These are phyloP conservation scores for Macaca nemestrina DNA, from an alignment of 2,113 vertebrate genomes.

Conservation along the genomic window DNA sequence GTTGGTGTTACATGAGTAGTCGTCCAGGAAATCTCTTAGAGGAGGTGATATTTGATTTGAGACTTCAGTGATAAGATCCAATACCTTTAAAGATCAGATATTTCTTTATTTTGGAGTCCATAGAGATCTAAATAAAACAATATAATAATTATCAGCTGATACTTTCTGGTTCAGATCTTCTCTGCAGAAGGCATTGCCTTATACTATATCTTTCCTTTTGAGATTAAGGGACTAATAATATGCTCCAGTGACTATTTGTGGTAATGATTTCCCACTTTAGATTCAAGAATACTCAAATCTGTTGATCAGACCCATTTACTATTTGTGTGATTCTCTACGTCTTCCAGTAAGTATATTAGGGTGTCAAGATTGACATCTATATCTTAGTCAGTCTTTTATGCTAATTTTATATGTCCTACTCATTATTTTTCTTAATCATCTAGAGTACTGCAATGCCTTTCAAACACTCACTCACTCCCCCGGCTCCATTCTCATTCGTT, in stretches of 20 bases:
- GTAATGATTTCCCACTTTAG: neutral
- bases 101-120: neutral
- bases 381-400: neutral
- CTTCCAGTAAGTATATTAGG: neutral
- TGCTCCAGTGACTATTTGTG: neutral
- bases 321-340: neutral
- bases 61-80: neutral
- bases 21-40: neutral
- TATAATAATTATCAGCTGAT: neutral
- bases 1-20: neutral
- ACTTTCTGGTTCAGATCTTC: neutral
- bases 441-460: neutral
- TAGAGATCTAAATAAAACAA: neutral
- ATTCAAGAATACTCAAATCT: neutral
- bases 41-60: neutral
- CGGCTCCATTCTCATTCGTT: neutral
- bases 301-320: neutral
- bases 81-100: neutral
- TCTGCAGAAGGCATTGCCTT: neutral
- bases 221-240: neutral
- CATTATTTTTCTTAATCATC: slow-evolving; percentile 7
- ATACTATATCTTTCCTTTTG: neutral
- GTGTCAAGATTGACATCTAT: neutral
- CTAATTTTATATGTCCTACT: slow-evolving; percentile 3
- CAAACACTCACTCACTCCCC: neutral